These are phyloP conservation scores for Nephotettix cincticeps DNA, from an alignment of 1,140 invertebrate species.

Conservation along the genomic window DNA sequence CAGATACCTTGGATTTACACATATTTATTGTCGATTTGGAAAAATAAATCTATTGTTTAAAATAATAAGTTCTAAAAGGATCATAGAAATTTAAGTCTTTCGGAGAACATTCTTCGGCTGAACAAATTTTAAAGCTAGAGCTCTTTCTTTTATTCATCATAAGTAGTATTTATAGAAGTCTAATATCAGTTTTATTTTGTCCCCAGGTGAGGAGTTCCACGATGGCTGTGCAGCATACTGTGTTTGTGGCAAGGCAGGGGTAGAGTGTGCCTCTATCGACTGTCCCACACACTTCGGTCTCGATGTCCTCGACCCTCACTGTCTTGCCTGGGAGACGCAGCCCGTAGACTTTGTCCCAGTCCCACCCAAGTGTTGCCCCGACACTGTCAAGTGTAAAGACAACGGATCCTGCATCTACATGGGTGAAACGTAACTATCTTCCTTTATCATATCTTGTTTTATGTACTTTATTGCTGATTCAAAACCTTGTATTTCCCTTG, in stretches of 20 bases:
- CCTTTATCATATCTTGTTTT: too few relatives aligned
- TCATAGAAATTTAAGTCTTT: too few relatives aligned
- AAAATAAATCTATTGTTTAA: too few relatives aligned
- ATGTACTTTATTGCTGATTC: too few relatives aligned
- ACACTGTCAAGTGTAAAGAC: conserved; percentile 69
- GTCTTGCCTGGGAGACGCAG: conserved; percentile 79
- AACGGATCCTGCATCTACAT: conserved; percentile 75
- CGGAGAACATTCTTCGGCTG: too few relatives aligned
- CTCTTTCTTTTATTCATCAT: background rate
- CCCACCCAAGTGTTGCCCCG: conserved; percentile 80
- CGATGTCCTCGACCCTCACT: conserved; percentile 77
- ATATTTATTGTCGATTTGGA: too few relatives aligned
- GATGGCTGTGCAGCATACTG: conserved; percentile 75
- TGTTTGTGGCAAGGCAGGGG: conserved; percentile 61
- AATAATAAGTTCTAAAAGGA: too few relatives aligned
- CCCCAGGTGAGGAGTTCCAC: conserved; percentile 64
- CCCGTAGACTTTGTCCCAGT: conserved; percentile 67
- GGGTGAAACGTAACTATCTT: conserved; percentile 58
- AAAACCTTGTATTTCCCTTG: too few relatives aligned
- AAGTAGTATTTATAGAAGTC: background rate
- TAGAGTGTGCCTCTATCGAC: conserved; percentile 74
- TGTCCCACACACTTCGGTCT: conserved; percentile 81
- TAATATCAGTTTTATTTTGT: background rate
- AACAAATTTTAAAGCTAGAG: too few relatives aligned
- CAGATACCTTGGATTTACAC: too few relatives aligned